Base-by-base conservation (phyloP, 2,113 vertebrate genomes). In the Toxotes jaculatrix region DNA sequence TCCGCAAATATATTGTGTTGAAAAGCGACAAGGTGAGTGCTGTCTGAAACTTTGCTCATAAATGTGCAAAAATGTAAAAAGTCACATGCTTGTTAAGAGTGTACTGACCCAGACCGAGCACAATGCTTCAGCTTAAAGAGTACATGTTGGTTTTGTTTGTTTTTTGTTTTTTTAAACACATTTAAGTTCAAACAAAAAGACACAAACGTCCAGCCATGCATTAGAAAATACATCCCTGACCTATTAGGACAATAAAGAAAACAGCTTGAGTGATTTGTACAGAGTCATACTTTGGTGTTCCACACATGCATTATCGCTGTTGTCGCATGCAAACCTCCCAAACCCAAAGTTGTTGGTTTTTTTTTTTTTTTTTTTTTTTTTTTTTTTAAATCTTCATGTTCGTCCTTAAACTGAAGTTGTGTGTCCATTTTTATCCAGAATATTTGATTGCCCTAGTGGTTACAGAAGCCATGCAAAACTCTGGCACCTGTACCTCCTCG, bases 231-330 rank as follows among this genome's bases (percentile, higher is more conserved):
- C 55, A 84, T 82, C 88, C 88, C 86, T 86, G 78, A 88, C 82
- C 86, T 79, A 79, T 72, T 49, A 75, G 68, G 79, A 88, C 77
- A 65, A 78, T 36, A 87, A 82, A 74, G 64, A 75, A 77, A 84
- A 82, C 69, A 87, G 80, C 76, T 79, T 0, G 19, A 87, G 84
- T 84, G 82, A 81, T 83, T 84, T 87, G 60, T 88, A 84, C 88
- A 81, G 69, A 89, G 85, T 88, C 71, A 73, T 74, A 93, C 88
- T 93, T 91, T 92, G 90, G 91, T 91, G 88, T 92, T 89, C 34
- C 62, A 75, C 83, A 88, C 86, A 88, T 92, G 90, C 90, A 91
- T 32, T 79, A 79, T 87, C 40, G 83, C 80, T 90, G 82, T 82
- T 67, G 14, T 79, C 23, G 23, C 89, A 93, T 92, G 92, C 91